Base-by-base conservation (phyloP, 2,797 vertebrate genomes). In the Pipistrellus pygmaeus region DNA sequence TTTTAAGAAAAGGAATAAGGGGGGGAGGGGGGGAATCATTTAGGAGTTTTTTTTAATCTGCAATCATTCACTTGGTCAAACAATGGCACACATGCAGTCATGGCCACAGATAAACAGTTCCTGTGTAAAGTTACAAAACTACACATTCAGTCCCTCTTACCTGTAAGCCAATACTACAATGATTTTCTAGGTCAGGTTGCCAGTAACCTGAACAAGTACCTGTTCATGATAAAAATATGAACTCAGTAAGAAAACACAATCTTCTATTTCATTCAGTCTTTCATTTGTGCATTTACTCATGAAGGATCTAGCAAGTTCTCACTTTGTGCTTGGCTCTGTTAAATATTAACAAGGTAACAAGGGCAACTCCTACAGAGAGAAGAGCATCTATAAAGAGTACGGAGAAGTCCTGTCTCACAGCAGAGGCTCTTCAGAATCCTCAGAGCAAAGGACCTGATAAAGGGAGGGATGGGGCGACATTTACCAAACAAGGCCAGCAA, bases 1-100 rank as follows among this genome's bases (percentile, higher is more conserved):
- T 87, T 80, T 53, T 75, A 81, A 88, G 71, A n/a, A 90, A 93
- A 87, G 14, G 7, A 76, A 81, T 51, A 71, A 83, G 32, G 27
- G 12, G 27, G 0, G 1, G 41, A 4, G 55, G 69, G 18, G 27
- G 1, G 2, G 41, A 80, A 57, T 57, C 35, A 80, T 18, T 69
- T 35, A 2, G 10, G 68, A 90, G 53, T 20, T 20, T 51, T 68
- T 8, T 71, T 55, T 41, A 13, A 41, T 14, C 44, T 6, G 21
- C 62, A 91, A 30, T 48, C 84, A 82, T 6, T 94, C 77, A 64
- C 44, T 53, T 38, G 38, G 46, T 20, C 80, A 71, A 90, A 88
- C 32, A 89, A 46, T 5, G 21, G 48, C 68, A 77, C 18, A n/a
- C 21, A 55, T 9, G 44, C n/a, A 27, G 55, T 35, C 81, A 30